Conservation (phyloP, 2,113 vertebrate species). For the Calyptomena viridis region DNA sequence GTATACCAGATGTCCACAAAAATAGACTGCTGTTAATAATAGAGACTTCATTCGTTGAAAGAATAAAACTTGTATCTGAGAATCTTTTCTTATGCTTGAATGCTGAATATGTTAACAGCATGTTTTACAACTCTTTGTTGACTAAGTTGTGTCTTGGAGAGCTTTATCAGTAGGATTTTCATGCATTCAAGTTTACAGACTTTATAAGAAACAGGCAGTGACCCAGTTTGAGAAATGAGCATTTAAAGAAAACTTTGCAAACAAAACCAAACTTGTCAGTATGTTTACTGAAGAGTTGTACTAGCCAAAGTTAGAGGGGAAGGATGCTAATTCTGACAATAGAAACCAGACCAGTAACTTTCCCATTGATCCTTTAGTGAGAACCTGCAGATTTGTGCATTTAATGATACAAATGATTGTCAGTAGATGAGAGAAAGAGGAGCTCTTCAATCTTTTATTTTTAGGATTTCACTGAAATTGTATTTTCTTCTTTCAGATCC, state of each 20-base stretch:
- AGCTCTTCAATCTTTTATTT: background rate
- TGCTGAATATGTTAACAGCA: background rate
- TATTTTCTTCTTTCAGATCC: conserved; percentile 75
- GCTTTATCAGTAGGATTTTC: background rate
- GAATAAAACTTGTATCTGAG: background rate
- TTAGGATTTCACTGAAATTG: background rate
- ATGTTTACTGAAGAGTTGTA: background rate
- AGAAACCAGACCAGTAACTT: background rate
- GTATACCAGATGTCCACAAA: background rate
- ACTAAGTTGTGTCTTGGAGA: background rate
- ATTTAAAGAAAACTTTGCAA: background rate
- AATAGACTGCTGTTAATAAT: background rate
- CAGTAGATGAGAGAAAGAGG: background rate
- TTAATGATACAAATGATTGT: background rate
- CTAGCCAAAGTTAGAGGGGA: background rate
- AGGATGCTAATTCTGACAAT: background rate
- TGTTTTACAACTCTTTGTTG: background rate
- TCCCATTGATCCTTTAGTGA: background rate
- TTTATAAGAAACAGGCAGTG: background rate
- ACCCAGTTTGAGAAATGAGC: background rate
- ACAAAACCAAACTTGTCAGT: background rate
- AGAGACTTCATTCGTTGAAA: background rate
- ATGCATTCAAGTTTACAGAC: background rate
- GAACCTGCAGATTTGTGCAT: background rate
- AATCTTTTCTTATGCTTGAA: background rate